Evolutionary conservation across 2,113 vertebrate species (phyloP), one percentile per base, ranked within the genome.

Genomic region (Callopanchax toddi): DNA sequence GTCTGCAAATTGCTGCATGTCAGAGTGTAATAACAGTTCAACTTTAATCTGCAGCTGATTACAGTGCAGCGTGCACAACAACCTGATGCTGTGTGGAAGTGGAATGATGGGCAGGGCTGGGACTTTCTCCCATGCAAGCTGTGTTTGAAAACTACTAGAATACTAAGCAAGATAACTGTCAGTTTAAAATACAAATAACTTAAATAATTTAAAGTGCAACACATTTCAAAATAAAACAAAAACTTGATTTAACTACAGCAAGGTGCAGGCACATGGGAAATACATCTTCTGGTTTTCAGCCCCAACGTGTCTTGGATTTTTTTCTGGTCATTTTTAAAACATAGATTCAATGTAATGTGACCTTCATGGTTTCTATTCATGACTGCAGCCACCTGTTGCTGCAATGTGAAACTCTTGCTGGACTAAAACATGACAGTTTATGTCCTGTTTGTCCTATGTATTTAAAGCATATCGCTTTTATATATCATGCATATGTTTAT

Each of bases 11-110:
- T 61, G 55, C 74, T 83, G 52, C 26, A 34, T 82, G 63, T 34
- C n/a, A 21, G 67, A 45, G 62, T 77, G 60, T 67, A 86, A 85
- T 83, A 78, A 69, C 52, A 78, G 74, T 49, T 11, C 22, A 65
- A 49, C 60, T 75, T 58, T 79, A 76, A 78, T 82, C 56, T 71
- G 66, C 45, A 57, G 75, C 29, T 79, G 74, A 88, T 83, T 84
- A 77, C 39, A 73, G 79, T 72, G 49, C 57, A 71, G 54, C 48
- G 44, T 42, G 12, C 23, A 43, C 52, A 68, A 56, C 43, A 70
- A 34, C 36, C 60, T 74, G 63, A 71, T 83, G 76, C 72, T 85
- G 71, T 64, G 46, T 18, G 42, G 55, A 20, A 42, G 46, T 29
- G 52, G 52, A 53, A 40, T 60, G 45, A 34, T 42, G 49, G 71